phyloP scores from a whole-genome alignment of 2,113 vertebrate species.

The Takifugu bimaculatus region DNA sequence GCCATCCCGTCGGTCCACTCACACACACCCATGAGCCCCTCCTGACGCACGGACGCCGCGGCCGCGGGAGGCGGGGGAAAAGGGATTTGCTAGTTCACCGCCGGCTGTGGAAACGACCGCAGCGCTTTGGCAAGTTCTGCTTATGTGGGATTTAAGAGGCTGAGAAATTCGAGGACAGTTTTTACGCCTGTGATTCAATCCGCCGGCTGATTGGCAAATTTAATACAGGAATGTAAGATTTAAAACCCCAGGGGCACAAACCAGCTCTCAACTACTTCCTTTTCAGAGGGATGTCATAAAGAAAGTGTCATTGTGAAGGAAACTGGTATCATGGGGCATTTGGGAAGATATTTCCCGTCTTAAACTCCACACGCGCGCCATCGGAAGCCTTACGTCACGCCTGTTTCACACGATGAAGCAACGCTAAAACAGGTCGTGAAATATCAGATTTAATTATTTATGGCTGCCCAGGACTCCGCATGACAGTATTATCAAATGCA shows the following conservation, averaged over 20 bases:
- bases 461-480: conserved; percentile 27
- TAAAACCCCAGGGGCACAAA: conserved; percentile 40
- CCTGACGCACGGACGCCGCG: conserved; percentile 43
- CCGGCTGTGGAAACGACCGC: conserved; percentile 49
- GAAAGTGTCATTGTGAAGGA: conserved; percentile 31
- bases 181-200: conserved; percentile 58
- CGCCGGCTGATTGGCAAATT: conserved; percentile 61
- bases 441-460: conserved; percentile 46
- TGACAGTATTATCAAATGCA: conserved; percentile 49
- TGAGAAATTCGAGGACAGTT: conserved; percentile 58
- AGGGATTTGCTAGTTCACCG: conserved; percentile 61
- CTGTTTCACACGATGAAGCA: conserved; percentile 28
- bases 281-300: conserved; percentile 39
- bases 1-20: conserved; percentile 31
- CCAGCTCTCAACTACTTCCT: conserved; percentile 37
- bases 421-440: conserved; percentile 13
- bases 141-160: conserved; percentile 65
- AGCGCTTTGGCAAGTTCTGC: conserved; percentile 53
- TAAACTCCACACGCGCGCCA: conserved; percentile 2
- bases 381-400: not conserved
- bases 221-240: conserved; percentile 54
- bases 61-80: conserved; percentile 49
- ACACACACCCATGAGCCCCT: conserved; percentile 20
- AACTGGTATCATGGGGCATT: conserved; percentile 18
- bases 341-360: conserved; percentile 18